phyloP scores from a whole-genome alignment of 2,888 invertebrate species.

The Drosophila mayaguana region DNA sequence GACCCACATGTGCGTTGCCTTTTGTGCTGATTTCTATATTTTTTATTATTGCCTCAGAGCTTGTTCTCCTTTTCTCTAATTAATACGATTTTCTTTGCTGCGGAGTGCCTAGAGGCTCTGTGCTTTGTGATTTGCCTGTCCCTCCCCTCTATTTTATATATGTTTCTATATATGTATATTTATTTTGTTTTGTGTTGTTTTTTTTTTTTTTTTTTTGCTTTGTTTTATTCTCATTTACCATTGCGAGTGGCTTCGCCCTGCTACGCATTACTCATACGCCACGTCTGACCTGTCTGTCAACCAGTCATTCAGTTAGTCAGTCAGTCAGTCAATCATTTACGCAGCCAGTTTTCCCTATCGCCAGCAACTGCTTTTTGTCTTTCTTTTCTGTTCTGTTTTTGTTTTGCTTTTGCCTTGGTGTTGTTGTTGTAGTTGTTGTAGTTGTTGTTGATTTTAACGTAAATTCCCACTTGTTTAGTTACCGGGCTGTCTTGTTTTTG shows the following conservation, averaged over 20 bases:
- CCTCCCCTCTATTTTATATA: not conserved
- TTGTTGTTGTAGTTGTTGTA: constrained; percentile 37
- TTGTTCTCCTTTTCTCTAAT: constrained; percentile 62
- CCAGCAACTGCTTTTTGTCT: constrained; percentile 29
- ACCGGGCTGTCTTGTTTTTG: constrained; percentile 52
- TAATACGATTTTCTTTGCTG: constrained; percentile 44
- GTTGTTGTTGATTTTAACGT: constrained; percentile 71
- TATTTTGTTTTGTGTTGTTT: not conserved
- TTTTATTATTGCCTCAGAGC: constrained; percentile 61
- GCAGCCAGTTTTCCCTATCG: constrained; percentile 30
- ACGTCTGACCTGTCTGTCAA: constrained; percentile 37
- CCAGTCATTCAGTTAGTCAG: constrained; percentile 37
- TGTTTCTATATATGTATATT: too few species aligned
- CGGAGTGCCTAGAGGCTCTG: constrained; percentile 7
- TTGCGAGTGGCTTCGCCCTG: constrained; percentile 9
- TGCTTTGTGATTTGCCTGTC: constrained; percentile 1
- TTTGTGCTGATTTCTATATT: constrained; percentile 21
- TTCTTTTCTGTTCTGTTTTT: constrained; percentile 44
- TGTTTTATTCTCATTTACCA: not conserved
- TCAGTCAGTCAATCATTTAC: constrained; percentile 46
- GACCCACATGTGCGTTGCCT: not conserved
- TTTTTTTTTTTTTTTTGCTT: too few species aligned
- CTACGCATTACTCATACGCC: constrained; percentile 61
- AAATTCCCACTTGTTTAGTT: constrained; percentile 78
- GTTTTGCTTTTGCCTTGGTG: constrained; percentile 49